A percentile compares a stretch with the other conserved stretches of the same genome.
phyloP scores from a whole-genome alignment of 2,888 invertebrate species.

The Barypeithes pellucidus region DNA sequence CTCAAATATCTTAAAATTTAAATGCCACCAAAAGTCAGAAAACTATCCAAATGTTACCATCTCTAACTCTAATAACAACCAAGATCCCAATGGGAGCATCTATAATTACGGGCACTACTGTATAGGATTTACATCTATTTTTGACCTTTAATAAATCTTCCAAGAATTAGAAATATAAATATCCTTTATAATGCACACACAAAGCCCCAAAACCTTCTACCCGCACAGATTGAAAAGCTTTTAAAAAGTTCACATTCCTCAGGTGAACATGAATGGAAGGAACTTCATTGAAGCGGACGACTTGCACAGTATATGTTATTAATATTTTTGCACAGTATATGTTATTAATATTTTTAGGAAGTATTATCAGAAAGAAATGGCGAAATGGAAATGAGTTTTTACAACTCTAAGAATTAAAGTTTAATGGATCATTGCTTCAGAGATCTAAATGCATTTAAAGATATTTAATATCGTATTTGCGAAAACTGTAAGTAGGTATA shows the following conservation, averaged over 20 bases:
- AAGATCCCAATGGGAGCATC: no score
- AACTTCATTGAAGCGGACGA: constrained; percentile 20
- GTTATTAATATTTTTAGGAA: constrained; percentile 15
- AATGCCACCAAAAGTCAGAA: no score
- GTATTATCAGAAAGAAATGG: background rate
- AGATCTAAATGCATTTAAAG: no score
- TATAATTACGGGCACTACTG: no score
- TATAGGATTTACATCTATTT: background rate
- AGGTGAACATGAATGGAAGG: constrained; percentile 54
- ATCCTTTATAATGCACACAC: background rate
- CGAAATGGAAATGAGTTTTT: no score
- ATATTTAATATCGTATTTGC: no score
- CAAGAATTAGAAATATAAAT: constrained; percentile 35
- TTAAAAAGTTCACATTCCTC: constrained; percentile 53
- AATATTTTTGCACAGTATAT: constrained; percentile 12
- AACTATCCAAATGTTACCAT: no score
- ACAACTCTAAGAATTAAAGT: no score
- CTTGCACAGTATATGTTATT: background rate
- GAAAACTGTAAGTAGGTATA: no score
- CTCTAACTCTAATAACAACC: no score
- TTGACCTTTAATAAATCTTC: background rate
- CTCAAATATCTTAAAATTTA: no score
- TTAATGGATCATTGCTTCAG: no score
- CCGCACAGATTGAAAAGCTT: constrained; percentile 31
- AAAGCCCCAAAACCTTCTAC: constrained; percentile 20